Evolutionary conservation across 1,140 invertebrate genomes (phyloP), one percentile per base, ranked within the genome.

Genomic region (Cydia pomonella): DNA sequence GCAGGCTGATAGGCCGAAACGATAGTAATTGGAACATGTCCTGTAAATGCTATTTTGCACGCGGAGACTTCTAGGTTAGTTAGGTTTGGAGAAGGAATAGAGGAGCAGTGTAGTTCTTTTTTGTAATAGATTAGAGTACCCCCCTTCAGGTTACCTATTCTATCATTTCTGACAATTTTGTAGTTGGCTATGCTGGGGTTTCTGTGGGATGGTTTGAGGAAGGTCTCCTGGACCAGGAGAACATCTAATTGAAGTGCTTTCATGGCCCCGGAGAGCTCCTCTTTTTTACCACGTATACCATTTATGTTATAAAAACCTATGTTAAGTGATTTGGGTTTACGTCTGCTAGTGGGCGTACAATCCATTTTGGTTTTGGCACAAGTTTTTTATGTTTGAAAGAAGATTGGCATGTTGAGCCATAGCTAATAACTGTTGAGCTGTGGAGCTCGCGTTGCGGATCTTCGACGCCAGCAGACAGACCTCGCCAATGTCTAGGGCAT

Each of bases 251-350:
- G n/a, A n/a, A n/a, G n/a, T n/a, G n/a, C n/a, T n/a, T n/a, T n/a
- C n/a, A n/a, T n/a, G n/a, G n/a, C n/a, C n/a, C n/a, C n/a, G n/a
- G n/a, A n/a, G n/a, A n/a, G n/a, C n/a, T n/a, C n/a, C n/a, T n/a
- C n/a, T n/a, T n/a, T n/a, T n/a, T 21, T 82, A 76, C 0, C 13
- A 7, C 7, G 29, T 6, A 0, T 1, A 47, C 33, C 0, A 79
- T 78, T 47, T 47, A 47, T 47, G 9, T 47, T 47, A 12, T 13
- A 47, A 47, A 47, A 47, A 47, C 44, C 44, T 9, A 47, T 47
- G 13, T 47, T 47, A 13, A 47, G 3, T 13, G 10, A 13, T 47
- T 7, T 47, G 16, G 44, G 44, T 47, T 47, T 47, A 16, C 13
- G 3, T 47, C 44, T 47, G 9, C 12, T 13, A 47, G 44, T 47